Evolutionary conservation across 1,140 invertebrate genomes (phyloP).

Genomic region (Agrypnia vestita): DNA sequence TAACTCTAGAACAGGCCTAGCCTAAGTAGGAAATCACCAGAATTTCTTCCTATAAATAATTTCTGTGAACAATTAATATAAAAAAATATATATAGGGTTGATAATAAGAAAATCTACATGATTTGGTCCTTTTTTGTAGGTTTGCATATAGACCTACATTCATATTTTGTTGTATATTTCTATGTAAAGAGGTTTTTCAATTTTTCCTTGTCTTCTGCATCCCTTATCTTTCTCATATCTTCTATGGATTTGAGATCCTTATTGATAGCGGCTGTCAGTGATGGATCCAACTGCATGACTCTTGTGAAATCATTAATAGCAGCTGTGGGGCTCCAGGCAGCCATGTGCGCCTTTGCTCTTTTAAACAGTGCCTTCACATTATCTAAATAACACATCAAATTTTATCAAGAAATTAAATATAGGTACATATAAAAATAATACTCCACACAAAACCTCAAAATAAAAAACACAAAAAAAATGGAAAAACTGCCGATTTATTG

Average conservation of each 20-base stretch:
- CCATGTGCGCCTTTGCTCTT: slow-evolving; percentile 90
- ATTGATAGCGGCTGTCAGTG: slow-evolving; percentile 75
- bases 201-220: slow-evolving; percentile 80
- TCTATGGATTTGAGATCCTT: slow-evolving; percentile 85
- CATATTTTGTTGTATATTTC: no score
- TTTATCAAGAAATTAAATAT: slow-evolving; percentile 38
- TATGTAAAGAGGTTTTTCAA: slow-evolving; percentile 77
- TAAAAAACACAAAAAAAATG: no score
- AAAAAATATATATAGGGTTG: no score
- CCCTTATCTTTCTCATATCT: slow-evolving; percentile 78
- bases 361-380: slow-evolving; percentile 95
- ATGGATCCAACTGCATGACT: slow-evolving; percentile 80
- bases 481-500: no score
- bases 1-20: no score
- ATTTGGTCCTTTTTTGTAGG: no score
- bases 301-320: slow-evolving; percentile 85
- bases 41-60: no score
- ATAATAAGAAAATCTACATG: no score
- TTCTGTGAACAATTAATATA: no score
- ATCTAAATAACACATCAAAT: slow-evolving; percentile 72
- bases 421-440: slow-evolving; percentile 16
- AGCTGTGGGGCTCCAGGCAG: slow-evolving; percentile 90
- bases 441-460: no score
- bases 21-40: no score
- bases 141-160: no score